Percentiles rank a stretch among this genome's conserved stretches.
Evolutionary conservation across 2,113 vertebrate genomes (phyloP).

Genomic region (Gambusia holbrooki): DNA sequence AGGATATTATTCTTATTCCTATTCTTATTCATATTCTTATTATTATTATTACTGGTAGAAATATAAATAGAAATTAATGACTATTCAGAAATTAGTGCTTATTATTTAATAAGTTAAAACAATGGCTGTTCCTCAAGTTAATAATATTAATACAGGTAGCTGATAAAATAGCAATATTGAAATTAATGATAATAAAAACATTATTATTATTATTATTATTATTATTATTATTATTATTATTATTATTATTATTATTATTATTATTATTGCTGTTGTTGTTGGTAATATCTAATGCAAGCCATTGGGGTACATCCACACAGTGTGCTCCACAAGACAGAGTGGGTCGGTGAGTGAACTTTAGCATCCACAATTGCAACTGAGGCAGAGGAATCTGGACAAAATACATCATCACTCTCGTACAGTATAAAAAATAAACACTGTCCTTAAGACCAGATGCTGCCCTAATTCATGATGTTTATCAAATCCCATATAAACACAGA

Average conservation of each 20-base stretch:
- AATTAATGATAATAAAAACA: slow-evolving; percentile 4
- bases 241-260: not conserved
- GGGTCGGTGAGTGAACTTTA: slow-evolving; percentile 18
- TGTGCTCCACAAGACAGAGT: slow-evolving; percentile 13
- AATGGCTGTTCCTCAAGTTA: too few relatives aligned
- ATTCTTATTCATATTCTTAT: not conserved
- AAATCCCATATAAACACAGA: slow-evolving; percentile 64
- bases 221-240: not conserved
- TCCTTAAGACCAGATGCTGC: slow-evolving; percentile 72
- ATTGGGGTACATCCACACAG: slow-evolving; percentile 1
- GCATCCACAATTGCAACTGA: slow-evolving; percentile 31
- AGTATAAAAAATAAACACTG: slow-evolving; percentile 72
- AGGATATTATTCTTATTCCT: not conserved
- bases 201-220: not conserved
- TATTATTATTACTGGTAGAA: not conserved
- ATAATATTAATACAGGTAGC: too few relatives aligned
- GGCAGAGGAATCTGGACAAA: slow-evolving; percentile 36
- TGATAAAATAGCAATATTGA: too few relatives aligned
- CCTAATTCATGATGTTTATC: slow-evolving; percentile 74
- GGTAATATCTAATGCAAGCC: too few relatives aligned
- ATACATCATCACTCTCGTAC: slow-evolving; percentile 52
- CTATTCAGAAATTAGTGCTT: too few relatives aligned
- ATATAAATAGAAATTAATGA: too few relatives aligned
- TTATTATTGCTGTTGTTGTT: too few relatives aligned
- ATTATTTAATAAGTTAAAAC: too few relatives aligned